These are phyloP conservation scores for Synaphobranchus kaupii DNA, from an alignment of 2,797 vertebrate genomes.

Conservation along the genomic window DNA sequence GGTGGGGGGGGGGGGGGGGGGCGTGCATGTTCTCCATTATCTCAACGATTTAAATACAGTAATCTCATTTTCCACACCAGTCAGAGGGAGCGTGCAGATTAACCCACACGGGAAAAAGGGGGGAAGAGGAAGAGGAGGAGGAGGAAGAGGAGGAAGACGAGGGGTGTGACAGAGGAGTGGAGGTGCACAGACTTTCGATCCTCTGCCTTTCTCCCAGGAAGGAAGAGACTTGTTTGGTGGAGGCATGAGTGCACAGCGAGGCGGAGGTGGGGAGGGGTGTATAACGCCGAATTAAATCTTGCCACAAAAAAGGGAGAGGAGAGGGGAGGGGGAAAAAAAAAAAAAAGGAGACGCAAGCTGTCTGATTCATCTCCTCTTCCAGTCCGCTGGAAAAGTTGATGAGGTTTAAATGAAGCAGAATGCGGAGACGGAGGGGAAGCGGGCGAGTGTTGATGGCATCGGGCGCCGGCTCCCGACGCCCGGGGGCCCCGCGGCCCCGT, in stretches of 20 bases:
- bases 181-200: background rate
- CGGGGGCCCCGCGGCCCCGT: slow-evolving; percentile 35
- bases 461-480: slow-evolving; percentile 4
- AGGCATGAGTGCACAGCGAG: slow-evolving; percentile 6
- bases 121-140: slow-evolving; percentile 39
- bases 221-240: background rate
- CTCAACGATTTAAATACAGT: slow-evolving; percentile 62
- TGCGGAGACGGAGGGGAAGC: slow-evolving; percentile 73
- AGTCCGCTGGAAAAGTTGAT: slow-evolving; percentile 89
- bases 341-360: slow-evolving; percentile 58
- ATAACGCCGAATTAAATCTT: slow-evolving; percentile 48
- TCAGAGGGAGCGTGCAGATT: slow-evolving; percentile 56
- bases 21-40: slow-evolving; percentile 48
- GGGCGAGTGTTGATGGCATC: slow-evolving; percentile 61
- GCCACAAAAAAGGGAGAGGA: slow-evolving; percentile 37
- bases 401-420: slow-evolving; percentile 91
- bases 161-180: slow-evolving; percentile 55
- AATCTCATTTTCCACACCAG: slow-evolving; percentile 62
- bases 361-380: slow-evolving; percentile 83
- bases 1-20: slow-evolving; percentile 46
- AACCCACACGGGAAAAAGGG: slow-evolving; percentile 45
- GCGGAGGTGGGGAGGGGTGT: slow-evolving; percentile 30
- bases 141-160: slow-evolving; percentile 42
- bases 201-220: background rate
- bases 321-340: background rate